Conservation (phyloP, 2,888 invertebrate genomes). For the Leucophenga maculata region DNA sequence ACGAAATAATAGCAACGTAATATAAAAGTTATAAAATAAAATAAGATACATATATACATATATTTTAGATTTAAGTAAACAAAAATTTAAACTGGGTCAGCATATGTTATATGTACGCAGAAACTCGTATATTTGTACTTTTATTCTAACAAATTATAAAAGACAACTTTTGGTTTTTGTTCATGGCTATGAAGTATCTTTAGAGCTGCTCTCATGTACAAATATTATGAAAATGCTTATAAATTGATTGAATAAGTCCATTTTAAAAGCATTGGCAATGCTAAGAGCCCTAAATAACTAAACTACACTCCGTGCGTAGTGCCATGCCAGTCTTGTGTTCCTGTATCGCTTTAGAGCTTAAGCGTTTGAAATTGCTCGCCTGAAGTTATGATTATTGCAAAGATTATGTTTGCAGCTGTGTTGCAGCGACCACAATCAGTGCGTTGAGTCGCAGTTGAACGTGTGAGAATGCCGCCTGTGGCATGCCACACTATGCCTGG, state of each 20-base stretch:
- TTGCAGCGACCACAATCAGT: neutral
- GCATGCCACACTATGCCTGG: neutral
- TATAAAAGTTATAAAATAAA: constrained; percentile 2
- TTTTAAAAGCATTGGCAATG: too few species aligned
- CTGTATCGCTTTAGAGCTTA: constrained; percentile 36
- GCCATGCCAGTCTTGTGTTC: constrained; percentile 11
- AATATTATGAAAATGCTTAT: constrained; percentile 13
- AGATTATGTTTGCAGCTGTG: constrained; percentile 1
- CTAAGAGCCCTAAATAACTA: constrained; percentile 44
- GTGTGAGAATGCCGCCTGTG: constrained; percentile 11
- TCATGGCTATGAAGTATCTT: neutral
- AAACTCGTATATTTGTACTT: too few species aligned
- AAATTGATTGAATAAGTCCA: neutral
- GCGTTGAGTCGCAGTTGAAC: constrained; percentile 5
- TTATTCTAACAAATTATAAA: too few species aligned
- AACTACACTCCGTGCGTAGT: constrained; percentile 25
- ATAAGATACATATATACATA: neutral
- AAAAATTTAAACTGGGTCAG: too few species aligned
- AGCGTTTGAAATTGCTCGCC: constrained; percentile 56
- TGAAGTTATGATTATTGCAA: constrained; percentile 10
- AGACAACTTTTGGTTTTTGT: neutral
- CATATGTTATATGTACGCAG: too few species aligned
- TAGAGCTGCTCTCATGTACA: neutral
- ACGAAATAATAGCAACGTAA: neutral
- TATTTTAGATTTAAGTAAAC: too few species aligned